Base-by-base conservation (phyloP, 2,888 invertebrate species). In the Tachina grossa region DNA sequence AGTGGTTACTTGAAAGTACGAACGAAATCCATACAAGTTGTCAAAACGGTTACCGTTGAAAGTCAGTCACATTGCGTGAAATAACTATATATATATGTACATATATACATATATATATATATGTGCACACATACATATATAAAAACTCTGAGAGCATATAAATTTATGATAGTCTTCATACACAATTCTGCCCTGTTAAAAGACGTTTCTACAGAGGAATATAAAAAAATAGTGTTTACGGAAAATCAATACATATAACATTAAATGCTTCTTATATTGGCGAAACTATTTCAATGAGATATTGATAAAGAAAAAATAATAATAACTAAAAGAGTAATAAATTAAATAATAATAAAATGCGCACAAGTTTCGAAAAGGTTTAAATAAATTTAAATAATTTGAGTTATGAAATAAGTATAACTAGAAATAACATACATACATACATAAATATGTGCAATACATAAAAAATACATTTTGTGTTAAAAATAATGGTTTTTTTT, bases 21-120 rank as follows among this genome's bases (percentile, higher is more conserved):
- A 75, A 57, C 31, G 75, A 69, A 84, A 84, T 83, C 66, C 55
- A 80, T 75, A 79, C 31, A 72, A 76, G 14, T 80, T 80, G 31
- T 59, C 65, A 72, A 59, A 77, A 80, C 57, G 41, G 80, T 84
- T 79, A 83, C 79, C 78, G 71, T 85, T 85, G 75, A 82, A 85
- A 82, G 82, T 82, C 85, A 82, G 82, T 82, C 85, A 83, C 63
- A 79, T 83, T 85, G 78, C 75, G 66, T 85, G 79, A 75, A 77
- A 68, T 61, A 81, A 72, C 72, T 53, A 55, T 53, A 31, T 59
- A 22, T 19, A 43, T 53, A 22, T 61, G 10, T 14, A 79, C 47
- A 41, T 9, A 69, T 6, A 1, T 31, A 31, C 6, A 6, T 31
- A 31, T 31, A 4, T 53, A 55, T 47, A 22, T 66, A 22, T 14